A percentile compares a stretch with the other conserved stretches of the same genome.
Conservation (phyloP, 2,113 vertebrate genomes). For the Colossoma macropomum region DNA sequence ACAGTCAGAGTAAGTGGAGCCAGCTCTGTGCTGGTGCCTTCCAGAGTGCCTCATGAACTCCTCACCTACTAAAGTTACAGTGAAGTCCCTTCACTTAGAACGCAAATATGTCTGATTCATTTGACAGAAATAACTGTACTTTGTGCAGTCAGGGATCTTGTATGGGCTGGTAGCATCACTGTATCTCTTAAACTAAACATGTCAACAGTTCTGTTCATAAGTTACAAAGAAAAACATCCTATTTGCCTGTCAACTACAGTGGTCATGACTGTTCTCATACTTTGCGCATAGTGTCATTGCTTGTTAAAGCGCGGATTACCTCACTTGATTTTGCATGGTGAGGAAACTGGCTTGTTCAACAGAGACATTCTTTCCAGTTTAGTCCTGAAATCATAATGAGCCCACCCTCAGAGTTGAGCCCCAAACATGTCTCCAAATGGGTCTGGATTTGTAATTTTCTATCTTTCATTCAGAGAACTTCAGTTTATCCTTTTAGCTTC, state of each 20-base stretch:
- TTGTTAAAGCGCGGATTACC: constrained; percentile 69
- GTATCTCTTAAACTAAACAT: constrained; percentile 15
- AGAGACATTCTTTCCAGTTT: constrained; percentile 73
- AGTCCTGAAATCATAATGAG: constrained; percentile 60
- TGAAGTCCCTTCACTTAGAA: neutral
- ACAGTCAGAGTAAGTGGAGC: neutral
- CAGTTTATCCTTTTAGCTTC: constrained; percentile 16
- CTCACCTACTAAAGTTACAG: constrained; percentile 44
- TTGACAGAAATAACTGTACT: neutral
- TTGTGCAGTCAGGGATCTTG: neutral
- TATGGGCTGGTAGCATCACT: neutral
- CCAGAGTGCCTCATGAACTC: constrained; percentile 5
- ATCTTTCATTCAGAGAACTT: constrained; percentile 29
- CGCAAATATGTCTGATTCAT: constrained; percentile 15
- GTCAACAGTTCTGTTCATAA: constrained; percentile 28
- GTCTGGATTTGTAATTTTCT: constrained; percentile 36
- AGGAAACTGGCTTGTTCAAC: constrained; percentile 46
- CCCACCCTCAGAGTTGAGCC: constrained; percentile 45
- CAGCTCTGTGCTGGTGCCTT: neutral
- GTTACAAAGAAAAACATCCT: constrained; percentile 29
- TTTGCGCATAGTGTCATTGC: constrained; percentile 66
- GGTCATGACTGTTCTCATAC: constrained; percentile 62
- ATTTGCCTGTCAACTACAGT: constrained; percentile 53
- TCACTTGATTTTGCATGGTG: constrained; percentile 65
- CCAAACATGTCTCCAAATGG: constrained; percentile 41